A percentile compares a stretch with the other conserved stretches of the same genome.
Evolutionary conservation across 53 echinoderm and acorn worm species (phyloP).

Genomic region (Paracentrotus lividus): DNA sequence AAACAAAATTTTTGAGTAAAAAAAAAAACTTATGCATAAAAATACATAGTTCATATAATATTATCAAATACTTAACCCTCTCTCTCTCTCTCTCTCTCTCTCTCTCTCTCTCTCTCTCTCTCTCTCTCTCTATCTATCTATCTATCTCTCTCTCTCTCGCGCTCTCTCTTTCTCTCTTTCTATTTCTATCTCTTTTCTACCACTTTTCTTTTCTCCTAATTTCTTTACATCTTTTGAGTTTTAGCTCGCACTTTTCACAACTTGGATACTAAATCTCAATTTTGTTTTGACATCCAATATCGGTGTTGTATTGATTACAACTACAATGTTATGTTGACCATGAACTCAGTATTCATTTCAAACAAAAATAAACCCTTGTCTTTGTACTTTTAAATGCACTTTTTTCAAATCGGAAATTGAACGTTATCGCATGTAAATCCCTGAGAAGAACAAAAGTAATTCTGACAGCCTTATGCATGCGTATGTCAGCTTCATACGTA

Average conservation of each 20-base stretch:
- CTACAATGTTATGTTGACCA: background rate
- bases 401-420: conserved; percentile 11
- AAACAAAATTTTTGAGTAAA: no score
- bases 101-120: background rate
- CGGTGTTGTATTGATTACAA: background rate
- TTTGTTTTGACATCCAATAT: conserved; percentile 25
- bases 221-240: background rate
- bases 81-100: background rate
- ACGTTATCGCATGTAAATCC: no score
- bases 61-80: no score
- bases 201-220: background rate
- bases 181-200: background rate
- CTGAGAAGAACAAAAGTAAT: no score
- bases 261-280: background rate
- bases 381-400: background rate
- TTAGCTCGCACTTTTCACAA: background rate
- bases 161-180: no score
- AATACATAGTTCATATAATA: no score
- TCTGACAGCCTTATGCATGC: no score
- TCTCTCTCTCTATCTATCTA: background rate
- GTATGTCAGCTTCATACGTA: no score
- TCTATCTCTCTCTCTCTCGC: no score
- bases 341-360: background rate
- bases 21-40: no score
- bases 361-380: background rate